phyloP scores from a whole-genome alignment of 2,113 vertebrate genomes.

The Oxyruncus cristatus region DNA sequence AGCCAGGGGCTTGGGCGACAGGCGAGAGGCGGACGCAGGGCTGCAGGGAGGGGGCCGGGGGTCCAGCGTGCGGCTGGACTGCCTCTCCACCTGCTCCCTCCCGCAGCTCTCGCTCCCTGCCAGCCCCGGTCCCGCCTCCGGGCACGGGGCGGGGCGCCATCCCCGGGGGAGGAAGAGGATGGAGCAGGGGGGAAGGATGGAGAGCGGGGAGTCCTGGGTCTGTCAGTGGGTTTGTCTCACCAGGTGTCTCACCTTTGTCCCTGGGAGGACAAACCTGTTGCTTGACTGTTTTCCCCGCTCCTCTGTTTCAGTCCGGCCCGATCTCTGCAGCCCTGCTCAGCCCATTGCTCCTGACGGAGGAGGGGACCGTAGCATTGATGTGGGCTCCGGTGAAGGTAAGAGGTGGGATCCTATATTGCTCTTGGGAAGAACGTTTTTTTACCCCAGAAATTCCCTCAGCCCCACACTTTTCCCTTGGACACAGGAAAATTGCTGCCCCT shows the following conservation, averaged over 20 bases:
- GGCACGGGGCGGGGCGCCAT: slow-evolving; percentile 42
- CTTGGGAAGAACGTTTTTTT: neutral
- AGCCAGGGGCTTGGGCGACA: neutral
- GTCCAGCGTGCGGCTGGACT: rapidly evolving
- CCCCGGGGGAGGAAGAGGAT: slow-evolving; percentile 1
- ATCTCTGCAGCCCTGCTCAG: neutral
- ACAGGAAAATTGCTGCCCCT: neutral
- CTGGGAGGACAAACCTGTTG: neutral
- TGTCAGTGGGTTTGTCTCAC: rapidly evolving
- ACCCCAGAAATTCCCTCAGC: neutral
- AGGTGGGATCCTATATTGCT: rapidly evolving
- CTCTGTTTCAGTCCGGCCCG: neutral
- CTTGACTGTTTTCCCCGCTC: neutral
- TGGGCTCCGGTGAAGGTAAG: neutral
- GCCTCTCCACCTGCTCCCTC: slow-evolving; percentile 39
- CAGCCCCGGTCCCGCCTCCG: slow-evolving; percentile 38
- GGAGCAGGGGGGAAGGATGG: neutral
- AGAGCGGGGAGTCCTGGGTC: rapidly evolving
- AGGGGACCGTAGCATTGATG: neutral
- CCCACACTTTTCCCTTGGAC: neutral
- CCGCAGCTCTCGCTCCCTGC: neutral
- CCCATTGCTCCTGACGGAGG: neutral
- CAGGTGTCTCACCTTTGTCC: too few relatives aligned
- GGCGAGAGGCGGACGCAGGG: neutral
- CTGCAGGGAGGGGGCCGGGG: neutral